phyloP scores from a whole-genome alignment of 2,797 vertebrate genomes.

The Fistularia commersonii region DNA sequence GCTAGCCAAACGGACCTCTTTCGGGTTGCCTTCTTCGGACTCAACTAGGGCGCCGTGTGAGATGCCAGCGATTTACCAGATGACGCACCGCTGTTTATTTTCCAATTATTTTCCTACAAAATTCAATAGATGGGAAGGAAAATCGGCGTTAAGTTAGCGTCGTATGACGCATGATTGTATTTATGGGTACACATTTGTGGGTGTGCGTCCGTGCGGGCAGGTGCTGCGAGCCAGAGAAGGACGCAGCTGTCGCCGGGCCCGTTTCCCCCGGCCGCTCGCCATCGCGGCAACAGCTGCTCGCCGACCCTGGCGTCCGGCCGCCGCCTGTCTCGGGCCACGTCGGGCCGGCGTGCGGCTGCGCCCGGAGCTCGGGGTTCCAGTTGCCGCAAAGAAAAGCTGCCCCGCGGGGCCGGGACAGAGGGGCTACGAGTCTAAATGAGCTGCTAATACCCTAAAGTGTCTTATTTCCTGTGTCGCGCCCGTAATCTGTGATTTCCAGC shows the following conservation, averaged over 20 bases:
- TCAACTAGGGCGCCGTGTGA: too few species aligned
- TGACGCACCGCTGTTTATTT: too few species aligned
- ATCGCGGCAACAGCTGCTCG: slow-evolving; percentile 68
- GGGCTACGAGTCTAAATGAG: slow-evolving; percentile 19
- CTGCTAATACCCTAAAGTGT: slow-evolving; percentile 61
- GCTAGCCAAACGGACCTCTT: too few species aligned
- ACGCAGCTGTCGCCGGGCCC: slow-evolving; percentile 64
- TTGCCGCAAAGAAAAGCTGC: slow-evolving; percentile 15
- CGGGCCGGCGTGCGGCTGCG: too few species aligned
- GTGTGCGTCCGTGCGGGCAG: slow-evolving; percentile 37
- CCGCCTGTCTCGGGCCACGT: slow-evolving; percentile 22
- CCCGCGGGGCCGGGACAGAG: slow-evolving; percentile 28
- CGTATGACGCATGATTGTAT: background rate
- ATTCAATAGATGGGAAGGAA: too few species aligned
- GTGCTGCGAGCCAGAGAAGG: slow-evolving; percentile 45
- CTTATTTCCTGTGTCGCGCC: slow-evolving; percentile 47
- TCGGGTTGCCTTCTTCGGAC: too few species aligned
- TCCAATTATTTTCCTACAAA: too few species aligned
- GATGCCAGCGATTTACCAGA: too few species aligned
- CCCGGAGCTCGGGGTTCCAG: slow-evolving; percentile 1
- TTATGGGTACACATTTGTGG: background rate
- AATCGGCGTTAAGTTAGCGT: too few species aligned
- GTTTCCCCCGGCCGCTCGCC: slow-evolving; percentile 55
- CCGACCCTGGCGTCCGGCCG: slow-evolving; percentile 45
- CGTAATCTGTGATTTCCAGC: slow-evolving; percentile 55